Base-by-base conservation (phyloP, 2,113 vertebrate genomes). In the Halcyon malimbica region DNA sequence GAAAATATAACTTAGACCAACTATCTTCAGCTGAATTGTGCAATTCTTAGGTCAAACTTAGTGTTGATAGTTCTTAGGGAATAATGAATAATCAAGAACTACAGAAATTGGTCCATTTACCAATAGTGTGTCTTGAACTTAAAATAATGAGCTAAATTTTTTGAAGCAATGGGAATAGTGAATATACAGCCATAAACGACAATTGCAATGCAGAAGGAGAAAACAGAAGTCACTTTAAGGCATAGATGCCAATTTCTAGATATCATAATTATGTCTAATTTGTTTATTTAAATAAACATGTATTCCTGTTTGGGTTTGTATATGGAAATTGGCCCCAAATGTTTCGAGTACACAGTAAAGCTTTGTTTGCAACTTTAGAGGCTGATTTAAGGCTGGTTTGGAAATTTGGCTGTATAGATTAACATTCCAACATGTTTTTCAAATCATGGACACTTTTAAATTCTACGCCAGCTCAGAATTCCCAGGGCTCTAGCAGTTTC, bases 361-460 rank as follows among this genome's bases (percentile, higher is more conserved):
- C 28, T 90, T 63, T 94, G 75, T 67, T 95, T 6, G 4, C 37
- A 62, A 44, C 44, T 89, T 62, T 26, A 77, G 78, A 83, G 62
- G n/a, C 56, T 75, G 59, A 87, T 82, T 68, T 93, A 84, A 87
- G 35, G 26, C 69, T 93, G 68, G 68, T 94, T 83, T 94, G 78
- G 81, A 93, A 92, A 90, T 94, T 82, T 96, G 87, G 33, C 73
- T 79, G 9, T 67, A 24, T 74, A 65, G 63, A 62, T 96, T 90
- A 91, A 87, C 54, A 60, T 83, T 95, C 83, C 78, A 94, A 50
- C 88, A 74, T 91, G 69, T 94, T 97, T 97, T 96, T 95, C 63
- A 93, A 93, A 91, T 96, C 59, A 89, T 1, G 6, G 24, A 81
- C 74, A 24, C 56, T 94, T 95, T 77, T 2, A 51, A 79, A 41